A percentile compares a stretch with the other conserved stretches of the same genome.
Conservation (phyloP, 2,797 vertebrate genomes). For the Holocentrus rufus region DNA sequence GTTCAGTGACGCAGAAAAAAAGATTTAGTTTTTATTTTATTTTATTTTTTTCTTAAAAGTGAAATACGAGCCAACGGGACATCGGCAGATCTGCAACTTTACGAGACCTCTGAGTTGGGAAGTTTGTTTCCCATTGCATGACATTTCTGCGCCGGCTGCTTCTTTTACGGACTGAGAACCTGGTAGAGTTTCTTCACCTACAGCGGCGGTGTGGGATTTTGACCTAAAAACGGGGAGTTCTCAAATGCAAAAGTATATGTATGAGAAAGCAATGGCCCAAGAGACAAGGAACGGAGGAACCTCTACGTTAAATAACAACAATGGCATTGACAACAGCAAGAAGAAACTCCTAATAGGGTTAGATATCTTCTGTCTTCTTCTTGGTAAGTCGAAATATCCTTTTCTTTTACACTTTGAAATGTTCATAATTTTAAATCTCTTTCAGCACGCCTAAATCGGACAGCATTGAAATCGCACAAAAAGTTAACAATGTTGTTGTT, state of each 20-base stretch:
- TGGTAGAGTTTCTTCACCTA: constrained; percentile 47
- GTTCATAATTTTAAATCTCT: too few species aligned
- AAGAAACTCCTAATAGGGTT: constrained; percentile 91
- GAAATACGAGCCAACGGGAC: constrained; percentile 32
- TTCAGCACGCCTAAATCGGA: too few species aligned
- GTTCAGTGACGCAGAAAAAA: constrained; percentile 13
- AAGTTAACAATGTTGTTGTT: too few species aligned
- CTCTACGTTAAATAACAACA: constrained; percentile 90
- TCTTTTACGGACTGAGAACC: constrained; percentile 44
- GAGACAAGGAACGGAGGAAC: constrained; percentile 95
- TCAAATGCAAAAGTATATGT: constrained; percentile 95
- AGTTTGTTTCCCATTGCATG: constrained; percentile 57
- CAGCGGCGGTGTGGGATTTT: constrained; percentile 69
- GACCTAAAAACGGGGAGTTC: constrained; percentile 56
- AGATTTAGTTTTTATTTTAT: background rate
- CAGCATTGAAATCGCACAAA: too few species aligned
- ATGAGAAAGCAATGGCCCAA: constrained; percentile 96
- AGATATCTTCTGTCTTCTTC: constrained; percentile 93
- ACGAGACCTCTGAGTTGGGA: constrained; percentile 46
- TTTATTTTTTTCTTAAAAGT: constrained; percentile 1
- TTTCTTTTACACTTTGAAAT: background rate
- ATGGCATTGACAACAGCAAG: constrained; percentile 86
- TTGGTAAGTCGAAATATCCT: constrained; percentile 85
- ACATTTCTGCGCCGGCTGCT: constrained; percentile 50
- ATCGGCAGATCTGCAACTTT: constrained; percentile 54